Evolutionary conservation across 2,888 invertebrate genomes (phyloP).

Genomic region (Schizaphis graminum): DNA sequence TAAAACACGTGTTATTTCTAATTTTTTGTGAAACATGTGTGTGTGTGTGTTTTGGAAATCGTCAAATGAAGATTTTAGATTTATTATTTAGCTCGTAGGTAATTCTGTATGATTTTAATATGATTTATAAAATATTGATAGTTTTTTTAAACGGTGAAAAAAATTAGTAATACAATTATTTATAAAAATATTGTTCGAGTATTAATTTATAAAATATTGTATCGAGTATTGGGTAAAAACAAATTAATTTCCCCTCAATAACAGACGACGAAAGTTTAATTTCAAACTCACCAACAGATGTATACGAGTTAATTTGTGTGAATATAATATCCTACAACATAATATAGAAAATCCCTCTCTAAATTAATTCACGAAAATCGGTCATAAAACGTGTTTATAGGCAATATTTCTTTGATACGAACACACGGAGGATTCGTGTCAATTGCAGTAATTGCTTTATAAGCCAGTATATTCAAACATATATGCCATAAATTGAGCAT

Average conservation of each 20-base stretch:
- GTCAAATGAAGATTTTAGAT: neutral
- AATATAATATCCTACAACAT: slow-evolving; percentile 33
- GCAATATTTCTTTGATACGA: slow-evolving; percentile 47
- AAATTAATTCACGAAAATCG: slow-evolving; percentile 6
- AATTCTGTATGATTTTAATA: neutral
- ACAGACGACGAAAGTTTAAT: slow-evolving; percentile 19
- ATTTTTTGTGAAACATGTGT: neutral
- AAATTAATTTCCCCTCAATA: slow-evolving; percentile 44
- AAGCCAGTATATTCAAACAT: neutral
- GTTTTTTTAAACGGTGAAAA: neutral
- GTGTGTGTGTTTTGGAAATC: too few relatives aligned
- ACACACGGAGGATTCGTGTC: neutral
- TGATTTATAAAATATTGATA: neutral
- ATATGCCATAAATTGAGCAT: neutral
- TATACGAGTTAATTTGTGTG: slow-evolving; percentile 7
- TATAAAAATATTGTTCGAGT: neutral
- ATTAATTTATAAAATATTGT: neutral
- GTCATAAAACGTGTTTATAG: slow-evolving; percentile 24
- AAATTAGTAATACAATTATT: neutral
- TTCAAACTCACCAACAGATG: slow-evolving; percentile 32
- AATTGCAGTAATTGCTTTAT: slow-evolving; percentile 22
- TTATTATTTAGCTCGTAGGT: neutral
- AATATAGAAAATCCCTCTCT: neutral
- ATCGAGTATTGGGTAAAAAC: neutral
- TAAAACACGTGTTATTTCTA: neutral